phyloP scores from a whole-genome alignment of 2,797 vertebrate genomes.

The Cheirogaleus major region DNA sequence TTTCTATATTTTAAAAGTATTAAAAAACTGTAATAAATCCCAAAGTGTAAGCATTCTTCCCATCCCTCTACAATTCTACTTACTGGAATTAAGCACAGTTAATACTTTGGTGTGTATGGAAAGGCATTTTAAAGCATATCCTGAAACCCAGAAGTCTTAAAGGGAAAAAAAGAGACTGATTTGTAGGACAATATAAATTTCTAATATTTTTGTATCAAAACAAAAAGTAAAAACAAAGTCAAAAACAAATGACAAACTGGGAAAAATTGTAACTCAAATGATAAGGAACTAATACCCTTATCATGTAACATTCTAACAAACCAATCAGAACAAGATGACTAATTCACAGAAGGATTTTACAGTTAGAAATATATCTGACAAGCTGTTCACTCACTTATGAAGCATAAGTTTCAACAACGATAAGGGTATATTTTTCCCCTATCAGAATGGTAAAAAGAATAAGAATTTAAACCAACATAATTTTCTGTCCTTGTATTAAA shows the following conservation, averaged over 20 bases:
- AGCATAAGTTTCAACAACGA: background rate
- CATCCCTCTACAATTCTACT: background rate
- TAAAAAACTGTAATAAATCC: background rate
- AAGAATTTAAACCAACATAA: background rate
- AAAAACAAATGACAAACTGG: background rate
- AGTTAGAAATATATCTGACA: background rate
- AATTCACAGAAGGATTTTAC: background rate
- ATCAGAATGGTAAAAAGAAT: background rate
- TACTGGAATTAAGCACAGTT: background rate
- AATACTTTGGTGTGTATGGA: background rate
- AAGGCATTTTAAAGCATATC: background rate
- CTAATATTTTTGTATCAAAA: background rate
- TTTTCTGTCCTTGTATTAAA: background rate
- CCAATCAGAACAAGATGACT: background rate
- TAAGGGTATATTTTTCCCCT: background rate
- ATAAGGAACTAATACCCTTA: background rate
- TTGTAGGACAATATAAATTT: background rate
- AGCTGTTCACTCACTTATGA: background rate
- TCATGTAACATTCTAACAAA: background rate
- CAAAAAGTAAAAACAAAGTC: background rate
- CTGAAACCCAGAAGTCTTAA: background rate
- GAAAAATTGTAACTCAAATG: background rate
- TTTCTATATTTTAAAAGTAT: background rate
- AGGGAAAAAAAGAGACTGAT: background rate
- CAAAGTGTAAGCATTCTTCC: background rate